Base-by-base conservation (phyloP, 2,113 vertebrate genomes). In the Ameiurus melas region DNA sequence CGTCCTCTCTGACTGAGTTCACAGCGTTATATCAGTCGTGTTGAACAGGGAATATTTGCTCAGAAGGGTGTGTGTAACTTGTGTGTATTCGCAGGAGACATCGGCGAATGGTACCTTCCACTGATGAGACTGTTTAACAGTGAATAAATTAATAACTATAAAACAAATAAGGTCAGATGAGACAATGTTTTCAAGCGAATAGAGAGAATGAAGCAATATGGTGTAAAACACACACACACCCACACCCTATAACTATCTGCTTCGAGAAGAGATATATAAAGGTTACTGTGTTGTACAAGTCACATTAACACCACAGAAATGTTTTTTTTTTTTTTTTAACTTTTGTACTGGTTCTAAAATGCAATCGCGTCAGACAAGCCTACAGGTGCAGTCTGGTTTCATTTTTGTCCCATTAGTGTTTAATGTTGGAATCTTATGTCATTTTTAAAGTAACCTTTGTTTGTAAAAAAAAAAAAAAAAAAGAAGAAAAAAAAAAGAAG, bases 131-230 rank as follows among this genome's bases (percentile, higher is more conserved):
- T 25, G 25, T 77, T 75, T 27, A 27, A n/a, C 43, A 79, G 25
- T 16, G 2, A 53, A 53, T n/a, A 27, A 79, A 79, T 79, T n/a
- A 79, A 53, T 79, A 79, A 79, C 77, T 79, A 53, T 79, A n/a
- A 53, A 79, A n/a, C 47, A 53, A 75, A 79, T 53, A n/a, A 53
- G 17, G 25, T 77, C 22, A 47, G 25, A n/a, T 14, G 14, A 78
- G 75, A 77, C 27, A 4, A 30, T 39, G 70, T 17, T 71, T 20
- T 71, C 19, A 75, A 43, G 36, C 33, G 30, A 70, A 70, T 33
- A 16, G 5, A 16, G n/a, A 68, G n/a, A 70, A 70, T 70, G 17
- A 19, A 17, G 36, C 1, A 8, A 73, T 39, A 10, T 7, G n/a
- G 68, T 70, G 16, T 33, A 33, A 70, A 73, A 73, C 19, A 43